Percentiles rank a stretch among this genome's conserved stretches.
phyloP scores from a whole-genome alignment of 2,888 invertebrate genomes.

The Patella pellucida region DNA sequence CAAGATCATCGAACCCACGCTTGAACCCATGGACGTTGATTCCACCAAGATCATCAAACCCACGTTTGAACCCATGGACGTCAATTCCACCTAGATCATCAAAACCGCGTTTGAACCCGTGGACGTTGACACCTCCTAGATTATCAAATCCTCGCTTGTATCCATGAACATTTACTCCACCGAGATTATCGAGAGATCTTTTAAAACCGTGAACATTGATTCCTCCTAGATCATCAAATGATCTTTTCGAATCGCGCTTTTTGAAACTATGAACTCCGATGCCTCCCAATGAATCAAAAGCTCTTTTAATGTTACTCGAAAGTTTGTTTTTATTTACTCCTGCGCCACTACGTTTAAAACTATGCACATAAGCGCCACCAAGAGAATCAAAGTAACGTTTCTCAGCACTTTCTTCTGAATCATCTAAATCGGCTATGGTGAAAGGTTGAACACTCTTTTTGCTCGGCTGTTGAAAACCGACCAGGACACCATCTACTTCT shows the following conservation, averaged over 20 bases:
- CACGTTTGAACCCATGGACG: neutral
- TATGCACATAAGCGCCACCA: neutral
- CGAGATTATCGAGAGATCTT: neutral
- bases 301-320: neutral
- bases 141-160: conserved; percentile 1
- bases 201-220: neutral
- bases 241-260: neutral
- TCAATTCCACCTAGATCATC: neutral
- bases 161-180: neutral
- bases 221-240: neutral
- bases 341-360: neutral
- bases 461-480: neutral
- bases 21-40: neutral
- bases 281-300: neutral
- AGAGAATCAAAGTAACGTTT: conserved; percentile 5
- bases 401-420: conserved; percentile 4
- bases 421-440: neutral
- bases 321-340: neutral
- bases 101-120: neutral
- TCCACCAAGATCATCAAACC: neutral
- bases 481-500: too few species aligned
- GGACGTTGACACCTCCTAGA: neutral
- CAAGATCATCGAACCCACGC: neutral
- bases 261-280: neutral
- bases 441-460: neutral